Evolutionary conservation across 1,140 invertebrate species (phyloP), one percentile per base, ranked within the genome.

Genomic region (Drosophila cardini): DNA sequence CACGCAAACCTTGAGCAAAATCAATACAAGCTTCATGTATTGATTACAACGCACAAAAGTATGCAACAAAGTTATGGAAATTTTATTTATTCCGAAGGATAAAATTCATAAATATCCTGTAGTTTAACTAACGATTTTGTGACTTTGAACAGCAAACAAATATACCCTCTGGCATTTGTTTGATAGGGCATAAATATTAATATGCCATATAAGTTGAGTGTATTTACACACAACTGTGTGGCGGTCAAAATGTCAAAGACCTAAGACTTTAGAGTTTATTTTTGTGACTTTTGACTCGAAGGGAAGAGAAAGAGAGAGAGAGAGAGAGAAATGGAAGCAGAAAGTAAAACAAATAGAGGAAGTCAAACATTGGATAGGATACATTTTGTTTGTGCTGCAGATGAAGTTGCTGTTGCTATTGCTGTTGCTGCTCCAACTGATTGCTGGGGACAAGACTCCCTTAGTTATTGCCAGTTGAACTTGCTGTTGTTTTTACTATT

Each of bases 1-100:
- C 80, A 84, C 80, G 80, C 81, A 84, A 77, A 52, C 57, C 13
- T 16, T 16, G 34, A 30, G 11, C 15, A 36, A 74, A 74, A 74
- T 74, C 72, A 70, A 74, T 74, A 74, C 16, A 34, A 50, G 26
- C 30, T 72, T 72, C 11, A 16, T 55, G 30, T 38, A 65, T 73
- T 50, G 55, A 45, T 63, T 50, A 53, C 45, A 52, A 40, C 56
- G 56, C 76, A 52, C 15, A 61, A 58, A 72, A 68, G 42, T 83
- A 69, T 64, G 80, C 76, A 71, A 61, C 53, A 61, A 32, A 50
- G 15, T 10, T 9, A 16, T 30, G 32, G 46, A 21, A 36, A 57
- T 36, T n/a, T 9, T 8, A 36, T 4, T 36, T 6, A 36, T 36
- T 36, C 3, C 3, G 21, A 26, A 26, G 21, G 21, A 26, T 4